These are phyloP conservation scores for Hyla sarda DNA, from an alignment of 2,113 vertebrate genomes.

Conservation along the genomic window DNA sequence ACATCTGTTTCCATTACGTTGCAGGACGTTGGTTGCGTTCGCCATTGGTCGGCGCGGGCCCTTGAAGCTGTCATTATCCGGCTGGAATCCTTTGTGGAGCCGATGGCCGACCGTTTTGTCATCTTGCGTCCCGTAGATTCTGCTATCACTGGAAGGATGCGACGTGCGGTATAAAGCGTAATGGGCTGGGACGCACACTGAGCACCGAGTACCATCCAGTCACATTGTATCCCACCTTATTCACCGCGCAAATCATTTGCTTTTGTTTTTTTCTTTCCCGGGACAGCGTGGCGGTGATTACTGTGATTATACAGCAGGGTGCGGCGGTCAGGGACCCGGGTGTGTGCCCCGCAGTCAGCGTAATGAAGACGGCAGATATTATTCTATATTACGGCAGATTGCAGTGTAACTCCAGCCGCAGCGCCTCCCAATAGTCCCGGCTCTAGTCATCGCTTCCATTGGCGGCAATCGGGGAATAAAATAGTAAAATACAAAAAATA, in stretches of 20 bases:
- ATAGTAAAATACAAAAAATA: too few species aligned
- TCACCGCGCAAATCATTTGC: not conserved
- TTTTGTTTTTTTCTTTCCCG: not conserved
- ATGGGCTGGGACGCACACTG: constrained; percentile 27
- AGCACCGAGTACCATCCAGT: not conserved
- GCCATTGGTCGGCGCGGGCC: not conserved
- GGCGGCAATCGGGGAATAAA: too few species aligned
- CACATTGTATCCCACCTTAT: not conserved
- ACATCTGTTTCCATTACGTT: constrained; percentile 32
- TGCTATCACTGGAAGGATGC: not conserved
- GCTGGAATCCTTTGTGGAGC: not conserved
- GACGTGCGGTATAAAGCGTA: not conserved
- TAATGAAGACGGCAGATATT: not conserved
- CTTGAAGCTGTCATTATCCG: constrained; percentile 34
- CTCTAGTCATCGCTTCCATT: too few species aligned
- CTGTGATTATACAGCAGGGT: not conserved
- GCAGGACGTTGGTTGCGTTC: not conserved
- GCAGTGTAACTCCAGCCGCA: too few species aligned
- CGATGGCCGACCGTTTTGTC: not conserved
- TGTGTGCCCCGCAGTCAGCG: not conserved
- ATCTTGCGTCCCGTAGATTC: constrained; percentile 24
- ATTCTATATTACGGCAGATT: too few species aligned
- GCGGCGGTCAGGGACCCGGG: not conserved
- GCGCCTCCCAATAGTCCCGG: not conserved
- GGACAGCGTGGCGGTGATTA: not conserved